These are phyloP conservation scores for Cherax destructor DNA, from an alignment of 1,140 invertebrate species.

Conservation along the genomic window DNA sequence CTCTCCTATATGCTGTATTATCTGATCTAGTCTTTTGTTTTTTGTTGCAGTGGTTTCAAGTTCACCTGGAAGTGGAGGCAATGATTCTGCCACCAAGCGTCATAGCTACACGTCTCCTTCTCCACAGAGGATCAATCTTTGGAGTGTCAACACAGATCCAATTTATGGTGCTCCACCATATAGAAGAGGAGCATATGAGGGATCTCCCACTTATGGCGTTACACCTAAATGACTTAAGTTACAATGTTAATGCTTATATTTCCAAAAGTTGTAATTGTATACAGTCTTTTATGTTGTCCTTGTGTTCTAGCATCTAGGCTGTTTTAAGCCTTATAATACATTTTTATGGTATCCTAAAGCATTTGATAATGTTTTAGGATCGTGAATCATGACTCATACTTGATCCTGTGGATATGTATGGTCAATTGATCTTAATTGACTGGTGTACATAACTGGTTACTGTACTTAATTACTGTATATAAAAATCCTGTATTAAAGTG, in stretches of 20 bases:
- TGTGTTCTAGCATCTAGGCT: not conserved
- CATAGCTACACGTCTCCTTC: not conserved
- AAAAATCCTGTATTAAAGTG: no score
- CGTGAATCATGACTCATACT: no score
- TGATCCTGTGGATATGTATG: no score
- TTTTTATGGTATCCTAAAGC: no score
- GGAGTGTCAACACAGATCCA: constrained; percentile 36
- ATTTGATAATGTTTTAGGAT: no score
- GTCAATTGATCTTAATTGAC: no score
- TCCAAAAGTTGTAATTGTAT: not conserved
- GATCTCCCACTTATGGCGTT: constrained; percentile 33
- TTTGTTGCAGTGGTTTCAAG: not conserved
- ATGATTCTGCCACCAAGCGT: not conserved
- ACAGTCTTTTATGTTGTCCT: not conserved
- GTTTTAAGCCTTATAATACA: constrained; percentile 2
- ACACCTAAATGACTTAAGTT: not conserved
- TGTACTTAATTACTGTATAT: no score
- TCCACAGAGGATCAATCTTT: constrained; percentile 25
- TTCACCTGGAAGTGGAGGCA: not conserved
- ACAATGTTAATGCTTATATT: not conserved
- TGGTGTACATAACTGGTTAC: no score
- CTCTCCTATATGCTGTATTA: no score
- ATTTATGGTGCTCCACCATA: constrained; percentile 46
- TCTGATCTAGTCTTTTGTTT: not conserved
- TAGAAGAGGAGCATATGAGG: constrained; percentile 42